These are phyloP conservation scores for Ophraella communa DNA, from an alignment of 2,888 invertebrate species.

Conservation along the genomic window DNA sequence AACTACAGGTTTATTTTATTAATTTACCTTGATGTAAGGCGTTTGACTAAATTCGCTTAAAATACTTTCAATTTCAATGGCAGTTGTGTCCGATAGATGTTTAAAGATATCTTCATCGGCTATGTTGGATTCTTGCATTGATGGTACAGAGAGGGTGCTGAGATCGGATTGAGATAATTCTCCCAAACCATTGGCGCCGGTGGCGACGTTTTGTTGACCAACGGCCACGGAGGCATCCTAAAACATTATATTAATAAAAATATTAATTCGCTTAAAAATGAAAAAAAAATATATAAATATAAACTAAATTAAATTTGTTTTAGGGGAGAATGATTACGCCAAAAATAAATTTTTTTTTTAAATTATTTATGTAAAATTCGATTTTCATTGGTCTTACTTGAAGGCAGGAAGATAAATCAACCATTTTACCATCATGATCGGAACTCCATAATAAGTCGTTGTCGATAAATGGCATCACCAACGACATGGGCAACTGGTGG, in stretches of 20 bases:
- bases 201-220: conserved; percentile 62
- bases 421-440: conserved; percentile 94
- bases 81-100: conserved; percentile 81
- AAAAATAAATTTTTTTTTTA: not conserved
- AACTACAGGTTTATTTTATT: not conserved
- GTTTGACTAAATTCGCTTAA: conserved; percentile 74
- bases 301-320: not conserved
- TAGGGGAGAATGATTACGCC: too few relatives aligned
- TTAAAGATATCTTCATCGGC: conserved; percentile 80
- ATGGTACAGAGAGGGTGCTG: conserved; percentile 71
- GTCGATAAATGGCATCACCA: conserved; percentile 95
- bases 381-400: too few relatives aligned
- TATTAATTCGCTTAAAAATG: too few relatives aligned
- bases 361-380: too few relatives aligned
- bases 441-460: conserved; percentile 94
- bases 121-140: conserved; percentile 60
- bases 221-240: conserved; percentile 70
- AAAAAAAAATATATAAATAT: not conserved
- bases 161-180: conserved; percentile 77
- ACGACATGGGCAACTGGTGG: conserved; percentile 66
- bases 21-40: conserved; percentile 73
- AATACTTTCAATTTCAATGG: conserved; percentile 86
- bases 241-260: too few relatives aligned
- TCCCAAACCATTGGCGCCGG: conserved; percentile 61
- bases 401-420: conserved; percentile 87